Conservation (phyloP, 2,113 vertebrate genomes). For the Clinocottus analis region DNA sequence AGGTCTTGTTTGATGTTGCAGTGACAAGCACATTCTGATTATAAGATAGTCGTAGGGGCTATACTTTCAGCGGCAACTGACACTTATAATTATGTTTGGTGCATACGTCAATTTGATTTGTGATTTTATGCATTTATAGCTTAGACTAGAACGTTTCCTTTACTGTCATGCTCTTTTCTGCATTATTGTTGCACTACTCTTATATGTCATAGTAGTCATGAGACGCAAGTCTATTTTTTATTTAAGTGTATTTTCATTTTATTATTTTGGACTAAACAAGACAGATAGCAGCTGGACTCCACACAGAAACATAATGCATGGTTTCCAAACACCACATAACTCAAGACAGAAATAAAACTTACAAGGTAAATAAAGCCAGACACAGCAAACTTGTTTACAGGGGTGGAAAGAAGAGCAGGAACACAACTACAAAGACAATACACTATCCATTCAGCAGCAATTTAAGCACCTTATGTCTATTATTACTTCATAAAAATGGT, state of each 20-base stretch:
- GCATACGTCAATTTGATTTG: too few species aligned
- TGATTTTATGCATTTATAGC: neutral
- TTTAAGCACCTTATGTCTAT: neutral
- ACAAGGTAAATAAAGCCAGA: neutral
- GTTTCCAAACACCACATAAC: neutral
- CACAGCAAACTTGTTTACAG: neutral
- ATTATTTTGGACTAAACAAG: too few species aligned
- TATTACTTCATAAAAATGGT: neutral
- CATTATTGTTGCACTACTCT: neutral
- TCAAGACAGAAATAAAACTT: neutral
- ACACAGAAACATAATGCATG: neutral
- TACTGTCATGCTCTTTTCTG: neutral
- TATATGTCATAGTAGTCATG: too few species aligned
- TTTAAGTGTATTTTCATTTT: too few species aligned
- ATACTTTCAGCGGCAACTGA: too few species aligned
- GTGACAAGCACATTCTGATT: constrained; percentile 39
- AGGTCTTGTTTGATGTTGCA: constrained; percentile 59
- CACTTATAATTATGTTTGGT: too few species aligned
- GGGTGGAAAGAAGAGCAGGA: neutral
- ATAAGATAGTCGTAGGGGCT: neutral
- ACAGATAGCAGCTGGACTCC: neutral
- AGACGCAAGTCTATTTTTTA: neutral
- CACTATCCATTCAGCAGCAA: neutral
- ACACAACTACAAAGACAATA: neutral
- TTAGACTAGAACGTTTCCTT: neutral